Percentiles rank a stretch among this genome's conserved stretches.
These are phyloP conservation scores for Buceros bicornis DNA, from an alignment of 2,797 vertebrate genomes.

Conservation along the genomic window DNA sequence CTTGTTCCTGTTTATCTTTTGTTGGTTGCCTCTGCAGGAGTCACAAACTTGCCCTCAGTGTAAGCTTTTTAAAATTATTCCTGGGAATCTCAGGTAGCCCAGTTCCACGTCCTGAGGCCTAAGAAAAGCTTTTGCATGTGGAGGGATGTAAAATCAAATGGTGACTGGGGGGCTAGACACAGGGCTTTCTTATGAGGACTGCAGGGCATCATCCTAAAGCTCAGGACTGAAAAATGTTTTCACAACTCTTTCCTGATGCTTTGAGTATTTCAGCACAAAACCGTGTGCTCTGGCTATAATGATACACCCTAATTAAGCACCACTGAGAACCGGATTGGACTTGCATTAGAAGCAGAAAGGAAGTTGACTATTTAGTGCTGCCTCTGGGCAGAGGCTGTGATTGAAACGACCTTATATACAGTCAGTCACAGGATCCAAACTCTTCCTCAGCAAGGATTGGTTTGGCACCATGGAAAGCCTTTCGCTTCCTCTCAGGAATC, in stretches of 20 bases:
- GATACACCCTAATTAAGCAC: neutral
- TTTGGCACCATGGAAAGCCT: neutral
- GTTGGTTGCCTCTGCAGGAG: neutral
- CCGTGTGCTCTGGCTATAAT: neutral
- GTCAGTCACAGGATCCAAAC: conserved; percentile 20
- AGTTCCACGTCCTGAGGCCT: neutral
- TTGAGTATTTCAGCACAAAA: neutral
- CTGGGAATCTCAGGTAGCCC: neutral
- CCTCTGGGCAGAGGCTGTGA: neutral
- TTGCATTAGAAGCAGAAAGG: neutral
- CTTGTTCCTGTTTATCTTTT: neutral
- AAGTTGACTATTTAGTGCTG: neutral
- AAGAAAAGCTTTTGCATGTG: neutral
- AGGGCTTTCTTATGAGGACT: rapidly evolving
- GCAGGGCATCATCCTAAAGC: neutral
- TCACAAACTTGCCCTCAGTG: neutral
- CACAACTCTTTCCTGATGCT: neutral
- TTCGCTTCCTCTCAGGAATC: conserved; percentile 19
- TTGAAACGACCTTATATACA: conserved; percentile 25
- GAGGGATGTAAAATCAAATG: neutral
- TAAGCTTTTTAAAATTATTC: neutral
- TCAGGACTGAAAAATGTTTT: neutral
- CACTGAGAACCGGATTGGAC: neutral
- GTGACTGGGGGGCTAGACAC: rapidly evolving
- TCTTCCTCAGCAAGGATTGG: neutral